phyloP scores from a whole-genome alignment of 2,888 invertebrate species.

The Pandemis corylana region DNA sequence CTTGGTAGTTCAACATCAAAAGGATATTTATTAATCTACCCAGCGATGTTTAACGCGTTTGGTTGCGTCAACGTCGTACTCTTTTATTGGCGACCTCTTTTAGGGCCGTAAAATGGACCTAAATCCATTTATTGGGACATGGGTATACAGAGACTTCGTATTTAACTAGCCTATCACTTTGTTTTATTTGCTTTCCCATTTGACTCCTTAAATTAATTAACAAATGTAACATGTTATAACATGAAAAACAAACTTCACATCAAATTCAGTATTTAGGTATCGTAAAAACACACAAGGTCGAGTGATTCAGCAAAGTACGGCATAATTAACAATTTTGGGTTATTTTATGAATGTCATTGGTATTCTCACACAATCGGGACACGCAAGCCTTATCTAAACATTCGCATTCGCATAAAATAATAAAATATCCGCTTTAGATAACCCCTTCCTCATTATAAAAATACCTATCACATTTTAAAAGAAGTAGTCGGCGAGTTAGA shows the following conservation, averaged over 20 bases:
- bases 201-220: background rate
- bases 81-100: constrained; percentile 38
- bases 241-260: background rate
- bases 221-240: background rate
- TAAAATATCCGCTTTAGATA: constrained; percentile 37
- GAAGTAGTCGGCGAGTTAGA: background rate
- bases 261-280: background rate
- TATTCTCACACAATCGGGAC: constrained; percentile 11
- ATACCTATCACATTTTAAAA: background rate
- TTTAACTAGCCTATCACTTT: background rate
- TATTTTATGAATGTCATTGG: constrained; percentile 6
- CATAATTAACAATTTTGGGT: background rate
- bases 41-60: constrained; percentile 25
- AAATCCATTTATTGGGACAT: constrained; percentile 24
- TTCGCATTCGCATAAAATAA: constrained; percentile 23
- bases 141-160: constrained; percentile 4
- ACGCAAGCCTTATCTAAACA: constrained; percentile 28
- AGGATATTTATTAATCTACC: constrained; percentile 11
- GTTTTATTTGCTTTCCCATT: background rate
- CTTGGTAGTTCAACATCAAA: constrained; percentile 25
- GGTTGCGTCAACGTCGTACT: constrained; percentile 27
- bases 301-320: background rate
- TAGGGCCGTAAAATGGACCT: constrained; percentile 26
- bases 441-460: constrained; percentile 28
- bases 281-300: background rate